A percentile compares a stretch with the other conserved stretches of the same genome.
Conservation (phyloP, 2,113 vertebrate genomes). For the Brienomyrus longianalis region DNA sequence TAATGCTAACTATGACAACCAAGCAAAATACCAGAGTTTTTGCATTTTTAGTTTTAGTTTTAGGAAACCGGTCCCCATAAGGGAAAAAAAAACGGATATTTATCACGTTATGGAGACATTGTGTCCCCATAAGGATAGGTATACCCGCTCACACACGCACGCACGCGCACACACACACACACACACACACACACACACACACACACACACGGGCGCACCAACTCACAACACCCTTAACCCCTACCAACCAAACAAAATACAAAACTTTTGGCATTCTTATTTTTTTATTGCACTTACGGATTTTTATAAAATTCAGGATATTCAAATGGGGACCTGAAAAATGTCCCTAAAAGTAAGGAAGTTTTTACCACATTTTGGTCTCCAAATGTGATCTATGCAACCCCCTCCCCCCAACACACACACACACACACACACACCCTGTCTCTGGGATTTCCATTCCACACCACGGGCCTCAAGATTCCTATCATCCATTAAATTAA, state of each 20-base stretch:
- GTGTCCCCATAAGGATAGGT: too few relatives aligned
- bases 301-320: too few relatives aligned
- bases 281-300: too few relatives aligned
- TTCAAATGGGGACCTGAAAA: too few relatives aligned
- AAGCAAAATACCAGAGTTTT: too few relatives aligned
- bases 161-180: not conserved
- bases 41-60: too few relatives aligned
- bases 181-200: not conserved
- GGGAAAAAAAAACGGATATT: too few relatives aligned
- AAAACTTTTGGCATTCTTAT: too few relatives aligned
- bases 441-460: not conserved
- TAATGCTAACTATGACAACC: too few relatives aligned
- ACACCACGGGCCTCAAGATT: not conserved
- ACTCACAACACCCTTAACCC: not conserved
- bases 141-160: not conserved
- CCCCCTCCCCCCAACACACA: not conserved
- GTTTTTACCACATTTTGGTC: not conserved
- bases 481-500: not conserved
- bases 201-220: not conserved
- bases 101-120: too few relatives aligned
- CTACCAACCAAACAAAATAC: not conserved
- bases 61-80: too few relatives aligned
- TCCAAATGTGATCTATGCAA: not conserved
- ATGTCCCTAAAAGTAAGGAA: too few relatives aligned
- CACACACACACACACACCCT: not conserved